Evolutionary conservation across 2,113 vertebrate species (phyloP), one percentile per base, ranked within the genome.

Genomic region (Glaucidium brasilianum): DNA sequence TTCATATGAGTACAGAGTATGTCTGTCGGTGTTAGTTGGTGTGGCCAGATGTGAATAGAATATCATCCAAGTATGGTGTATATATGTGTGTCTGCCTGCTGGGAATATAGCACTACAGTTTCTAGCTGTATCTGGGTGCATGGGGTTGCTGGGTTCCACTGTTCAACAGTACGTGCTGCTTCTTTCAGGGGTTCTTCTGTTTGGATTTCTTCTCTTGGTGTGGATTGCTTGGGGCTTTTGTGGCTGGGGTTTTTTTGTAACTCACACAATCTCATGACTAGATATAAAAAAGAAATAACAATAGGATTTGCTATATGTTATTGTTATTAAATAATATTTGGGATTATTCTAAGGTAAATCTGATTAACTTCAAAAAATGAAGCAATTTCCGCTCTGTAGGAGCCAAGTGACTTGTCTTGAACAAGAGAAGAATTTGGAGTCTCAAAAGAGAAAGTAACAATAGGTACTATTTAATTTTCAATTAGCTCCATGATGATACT

Each of bases 401-500:
- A 75, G 25, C 20, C 8, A 3, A 91, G 53, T 53, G 21, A 47
- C 37, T 32, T 73, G 39, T 69, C 64, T 67, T 16, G 52, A 81
- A 55, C n/a, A n/a, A n/a, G 11, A 92, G 43, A 37, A 81, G 74
- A 63, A 94, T 63, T 55, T 41, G 77, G 50, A 90, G 53, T 76
- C 34, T 91, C 79, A 85, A 45, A 68, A 60, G 47, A 76, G 26
- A 43, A 85, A 72, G 58, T 59, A 93, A 85, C 49, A 85, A 81
- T 64, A 91, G 62, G 23, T 73, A 74, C 37, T 49, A 67, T 82
- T 96, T 88, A 5, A 73, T 90, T 94, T 85, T 81, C 55, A 67
- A 55, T 91, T 81, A 45, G 43, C 43, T 45, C 43, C 15, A 43
- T 43, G 43, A 45, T 45, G 43, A 45, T 45, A 50, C 34, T 77